Conservation (phyloP, 2,888 invertebrate genomes). For the Dolichomitus sp. region DNA sequence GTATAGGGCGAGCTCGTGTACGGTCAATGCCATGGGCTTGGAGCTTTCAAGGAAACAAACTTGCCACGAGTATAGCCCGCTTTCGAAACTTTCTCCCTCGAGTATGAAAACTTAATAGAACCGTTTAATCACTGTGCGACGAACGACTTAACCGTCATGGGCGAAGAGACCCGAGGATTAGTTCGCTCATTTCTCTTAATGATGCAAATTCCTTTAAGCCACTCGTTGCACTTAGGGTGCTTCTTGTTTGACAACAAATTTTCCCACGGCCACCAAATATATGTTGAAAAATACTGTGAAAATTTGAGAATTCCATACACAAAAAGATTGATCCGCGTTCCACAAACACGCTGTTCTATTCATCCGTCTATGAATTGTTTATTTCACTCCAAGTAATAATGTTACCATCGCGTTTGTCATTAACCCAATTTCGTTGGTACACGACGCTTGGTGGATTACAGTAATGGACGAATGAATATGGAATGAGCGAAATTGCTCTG, state of each 20-base stretch:
- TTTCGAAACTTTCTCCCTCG: conserved; percentile 56
- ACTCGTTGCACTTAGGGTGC: too few species aligned
- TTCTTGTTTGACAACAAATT: too few species aligned
- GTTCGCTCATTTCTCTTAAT: too few species aligned
- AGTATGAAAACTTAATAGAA: too few species aligned
- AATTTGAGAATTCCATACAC: too few species aligned
- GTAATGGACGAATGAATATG: conserved; percentile 6
- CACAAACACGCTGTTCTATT: background rate
- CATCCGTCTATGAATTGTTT: background rate
- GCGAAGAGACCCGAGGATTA: too few species aligned
- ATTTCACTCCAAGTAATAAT: background rate
- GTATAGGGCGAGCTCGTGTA: conserved; percentile 58
- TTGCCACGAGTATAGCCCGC: conserved; percentile 57
- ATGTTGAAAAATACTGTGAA: too few species aligned
- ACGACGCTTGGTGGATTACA: background rate
- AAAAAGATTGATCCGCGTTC: too few species aligned
- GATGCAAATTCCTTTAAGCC: too few species aligned
- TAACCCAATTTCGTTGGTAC: conserved; percentile 19
- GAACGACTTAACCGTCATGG: too few species aligned
- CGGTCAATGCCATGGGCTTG: conserved; percentile 68
- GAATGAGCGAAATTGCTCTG: conserved; percentile 4
- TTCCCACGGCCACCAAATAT: background rate
- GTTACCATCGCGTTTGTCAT: conserved; percentile 8
- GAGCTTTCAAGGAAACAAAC: conserved; percentile 64
- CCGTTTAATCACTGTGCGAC: too few species aligned